Evolutionary conservation across 2,113 vertebrate genomes (phyloP).

Genomic region (Tilapia sparmanii): DNA sequence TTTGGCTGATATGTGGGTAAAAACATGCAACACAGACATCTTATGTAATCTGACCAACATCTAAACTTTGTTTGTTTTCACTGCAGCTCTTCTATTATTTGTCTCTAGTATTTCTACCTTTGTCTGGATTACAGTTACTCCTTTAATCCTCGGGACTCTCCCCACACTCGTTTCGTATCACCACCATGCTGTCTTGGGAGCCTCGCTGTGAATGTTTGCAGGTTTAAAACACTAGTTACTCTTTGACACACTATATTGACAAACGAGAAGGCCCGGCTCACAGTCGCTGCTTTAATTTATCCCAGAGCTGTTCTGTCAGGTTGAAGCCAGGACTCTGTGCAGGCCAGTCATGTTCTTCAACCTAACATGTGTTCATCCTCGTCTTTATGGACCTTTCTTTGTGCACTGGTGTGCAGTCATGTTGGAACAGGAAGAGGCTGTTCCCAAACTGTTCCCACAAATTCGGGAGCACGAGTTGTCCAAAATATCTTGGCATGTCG

Average conservation of each 20-base stretch:
- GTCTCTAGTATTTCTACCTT: neutral
- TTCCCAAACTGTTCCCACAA: neutral
- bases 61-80: neutral
- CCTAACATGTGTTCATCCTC: neutral
- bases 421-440: neutral
- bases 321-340: neutral
- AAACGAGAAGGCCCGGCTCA: neutral
- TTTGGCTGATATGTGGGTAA: neutral
- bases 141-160: neutral
- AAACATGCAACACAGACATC: neutral
- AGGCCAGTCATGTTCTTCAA: neutral
- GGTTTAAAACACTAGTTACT: neutral
- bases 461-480: neutral
- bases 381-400: neutral
- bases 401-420: neutral
- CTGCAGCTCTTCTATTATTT: conserved; percentile 6
- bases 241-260: neutral
- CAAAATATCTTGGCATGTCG: neutral
- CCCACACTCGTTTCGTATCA: neutral
- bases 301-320: neutral
- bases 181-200: neutral
- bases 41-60: neutral
- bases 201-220: neutral
- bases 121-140: neutral
- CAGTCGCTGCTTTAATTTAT: neutral